Percentiles rank a stretch among this genome's conserved stretches.
phyloP scores from a whole-genome alignment of 30 jellyfish, hydroid and myxozoan species.

The Turritopsis rubra region DNA sequence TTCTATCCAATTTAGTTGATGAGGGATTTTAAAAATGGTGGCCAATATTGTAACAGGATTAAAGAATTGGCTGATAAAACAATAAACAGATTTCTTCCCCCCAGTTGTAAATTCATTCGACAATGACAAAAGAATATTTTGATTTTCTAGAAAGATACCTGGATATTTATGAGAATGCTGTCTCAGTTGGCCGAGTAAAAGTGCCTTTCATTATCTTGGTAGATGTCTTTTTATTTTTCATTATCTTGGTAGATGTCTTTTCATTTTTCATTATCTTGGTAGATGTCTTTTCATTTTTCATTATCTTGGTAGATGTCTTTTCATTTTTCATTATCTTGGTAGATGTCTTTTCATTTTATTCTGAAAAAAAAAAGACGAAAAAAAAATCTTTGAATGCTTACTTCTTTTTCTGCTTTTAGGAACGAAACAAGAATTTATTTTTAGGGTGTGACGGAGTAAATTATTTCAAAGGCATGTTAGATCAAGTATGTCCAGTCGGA shows the following conservation, averaged over 20 bases:
- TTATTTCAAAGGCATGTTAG: constrained; percentile 65
- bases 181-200: not conserved
- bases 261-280: not conserved
- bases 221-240: not conserved
- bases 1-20: no score
- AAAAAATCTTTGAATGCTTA: no score
- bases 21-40: no score
- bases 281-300: no score
- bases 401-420: constrained; percentile 30
- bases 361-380: not conserved
- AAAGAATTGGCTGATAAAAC: no score
- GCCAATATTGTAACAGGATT: no score
- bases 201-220: not conserved
- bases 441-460: constrained; percentile 50
- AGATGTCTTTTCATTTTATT: not conserved
- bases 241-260: not conserved
- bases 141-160: not conserved
- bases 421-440: constrained; percentile 28
- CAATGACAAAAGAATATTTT: not conserved
- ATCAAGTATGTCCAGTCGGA: constrained; percentile 40
- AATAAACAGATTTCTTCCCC: no score
- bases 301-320: no score
- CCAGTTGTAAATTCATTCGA: not conserved
- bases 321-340: not conserved
- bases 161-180: not conserved